These are phyloP conservation scores for Ptycholaimellus sp. DNA, from an alignment of 2,888 invertebrate genomes.

Conservation along the genomic window DNA sequence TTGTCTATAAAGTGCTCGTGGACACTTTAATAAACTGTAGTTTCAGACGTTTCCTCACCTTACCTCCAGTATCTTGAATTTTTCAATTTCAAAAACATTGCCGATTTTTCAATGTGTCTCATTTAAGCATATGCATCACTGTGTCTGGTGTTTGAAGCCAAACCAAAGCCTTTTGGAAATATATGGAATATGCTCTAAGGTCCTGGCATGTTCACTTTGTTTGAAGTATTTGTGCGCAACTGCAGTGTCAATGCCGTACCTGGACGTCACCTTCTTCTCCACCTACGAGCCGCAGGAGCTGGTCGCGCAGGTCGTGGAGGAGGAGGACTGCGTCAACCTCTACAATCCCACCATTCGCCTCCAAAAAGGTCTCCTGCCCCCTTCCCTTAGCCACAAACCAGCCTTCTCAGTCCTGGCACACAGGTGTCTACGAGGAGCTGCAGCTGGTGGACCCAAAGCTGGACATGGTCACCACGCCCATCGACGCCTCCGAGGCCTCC, in stretches of 20 bases:
- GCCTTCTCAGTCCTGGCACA: background rate
- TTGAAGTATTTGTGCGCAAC: background rate
- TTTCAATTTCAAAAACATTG: too few relatives aligned
- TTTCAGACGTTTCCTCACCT: too few relatives aligned
- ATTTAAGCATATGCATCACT: too few relatives aligned
- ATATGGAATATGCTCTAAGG: too few relatives aligned
- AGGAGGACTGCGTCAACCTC: constrained; percentile 3
- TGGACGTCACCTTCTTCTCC: constrained; percentile 10
- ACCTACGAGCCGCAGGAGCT: constrained; percentile 1
- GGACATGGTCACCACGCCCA: constrained; percentile 6
- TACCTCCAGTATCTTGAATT: too few relatives aligned
- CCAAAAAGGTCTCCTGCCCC: constrained; percentile 4
- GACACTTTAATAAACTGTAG: too few relatives aligned
- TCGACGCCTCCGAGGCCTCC: constrained; percentile 4
- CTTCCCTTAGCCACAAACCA: background rate
- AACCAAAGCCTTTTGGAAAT: too few relatives aligned
- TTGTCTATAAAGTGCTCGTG: too few relatives aligned
- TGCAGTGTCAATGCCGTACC: constrained; percentile 7
- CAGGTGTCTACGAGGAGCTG: constrained; percentile 5
- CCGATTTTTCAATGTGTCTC: too few relatives aligned
- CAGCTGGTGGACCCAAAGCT: constrained; percentile 7
- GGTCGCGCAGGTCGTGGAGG: background rate
- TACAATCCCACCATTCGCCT: constrained; percentile 1
- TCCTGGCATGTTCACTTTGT: background rate
- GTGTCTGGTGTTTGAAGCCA: too few relatives aligned